Evolutionary conservation across 2,113 vertebrate species (phyloP), one percentile per base, ranked within the genome.

Genomic region (Scolopax mira): DNA sequence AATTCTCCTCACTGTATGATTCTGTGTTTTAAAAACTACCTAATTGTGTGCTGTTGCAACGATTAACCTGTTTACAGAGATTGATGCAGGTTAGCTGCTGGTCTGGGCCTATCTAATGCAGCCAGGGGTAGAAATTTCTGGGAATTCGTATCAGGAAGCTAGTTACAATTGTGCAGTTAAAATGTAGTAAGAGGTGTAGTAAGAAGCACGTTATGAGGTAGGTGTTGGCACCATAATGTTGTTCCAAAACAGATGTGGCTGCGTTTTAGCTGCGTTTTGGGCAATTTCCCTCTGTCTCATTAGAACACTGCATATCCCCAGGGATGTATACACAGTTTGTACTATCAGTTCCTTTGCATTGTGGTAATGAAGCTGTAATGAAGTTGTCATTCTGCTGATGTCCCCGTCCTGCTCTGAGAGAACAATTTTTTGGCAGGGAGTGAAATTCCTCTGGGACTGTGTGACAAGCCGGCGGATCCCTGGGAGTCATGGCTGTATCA

Each of bases 391-490:
- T 72, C 51, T 75, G 66, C 39, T 77, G 46, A 14, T 67, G 79
- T 80, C 51, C 72, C 72, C 60, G 23, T 87, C 52, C 33, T 86
- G 77, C 79, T 92, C 64, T 95, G 84, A 97, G 39, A 74, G 51
- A 80, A 84, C 11, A 17, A 42, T 91, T 78, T 67, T n/a, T 93
- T 69, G 93, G 35, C 35, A 99, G 99, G 99, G 99, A 57, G 99
- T 99, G 88, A 99, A 99, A 94, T 99, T 99, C 97, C 98, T 99
- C 42, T 99, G 99, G 99, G 99, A 99, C 39, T 99, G 99, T 80
- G 99, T 99, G 96, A 99, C 98, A 0, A 98, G 99, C 41, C 96
- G 98, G 30, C 98, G 99, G 41, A 99, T 99, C 85, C 92, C 98
- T 0, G 98, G 97, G 12, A 99, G 99, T 11, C 98, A 98, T 1